These are phyloP conservation scores for Netelia virgata DNA, from an alignment of 2,888 invertebrate genomes.

Conservation along the genomic window DNA sequence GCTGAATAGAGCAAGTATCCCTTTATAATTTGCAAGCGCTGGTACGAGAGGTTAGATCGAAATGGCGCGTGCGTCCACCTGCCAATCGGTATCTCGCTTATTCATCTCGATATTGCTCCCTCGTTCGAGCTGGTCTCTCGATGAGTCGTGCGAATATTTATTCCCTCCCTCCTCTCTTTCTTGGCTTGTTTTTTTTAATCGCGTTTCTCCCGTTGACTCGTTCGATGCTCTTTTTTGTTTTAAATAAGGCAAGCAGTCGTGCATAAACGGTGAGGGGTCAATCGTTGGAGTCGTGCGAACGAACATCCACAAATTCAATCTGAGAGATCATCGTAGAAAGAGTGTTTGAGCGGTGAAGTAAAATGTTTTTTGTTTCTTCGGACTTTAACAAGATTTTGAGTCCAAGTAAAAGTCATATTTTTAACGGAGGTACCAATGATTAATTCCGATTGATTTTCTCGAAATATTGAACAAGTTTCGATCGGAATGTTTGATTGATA, in stretches of 20 bases:
- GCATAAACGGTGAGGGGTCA: slow-evolving; percentile 33
- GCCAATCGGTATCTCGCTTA: slow-evolving; percentile 62
- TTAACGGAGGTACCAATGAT: no score
- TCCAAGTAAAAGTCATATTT: no score
- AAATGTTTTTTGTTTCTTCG: not conserved
- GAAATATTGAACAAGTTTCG: no score
- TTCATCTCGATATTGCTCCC: slow-evolving; percentile 58
- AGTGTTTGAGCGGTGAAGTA: not conserved
- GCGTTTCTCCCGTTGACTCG: slow-evolving; percentile 29
- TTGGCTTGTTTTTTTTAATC: slow-evolving; percentile 1
- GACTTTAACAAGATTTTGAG: no score
- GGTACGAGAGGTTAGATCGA: slow-evolving; percentile 23
- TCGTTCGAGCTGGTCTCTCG: slow-evolving; percentile 45
- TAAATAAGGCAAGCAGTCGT: slow-evolving; percentile 17
- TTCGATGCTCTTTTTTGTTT: slow-evolving; percentile 18
- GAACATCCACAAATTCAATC: not conserved
- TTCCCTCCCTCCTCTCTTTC: slow-evolving; percentile 15
- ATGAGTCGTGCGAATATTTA: slow-evolving; percentile 60
- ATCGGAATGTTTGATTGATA: no score
- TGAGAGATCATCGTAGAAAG: not conserved
- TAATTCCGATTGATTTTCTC: no score
- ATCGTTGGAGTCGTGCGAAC: slow-evolving; percentile 13
- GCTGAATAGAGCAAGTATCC: slow-evolving; percentile 44
- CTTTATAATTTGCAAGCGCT: slow-evolving; percentile 60
- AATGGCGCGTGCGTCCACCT: slow-evolving; percentile 54